Evolutionary conservation across 2,888 invertebrate species (phyloP).

Genomic region (Hirtodrosophila alboralis): DNA sequence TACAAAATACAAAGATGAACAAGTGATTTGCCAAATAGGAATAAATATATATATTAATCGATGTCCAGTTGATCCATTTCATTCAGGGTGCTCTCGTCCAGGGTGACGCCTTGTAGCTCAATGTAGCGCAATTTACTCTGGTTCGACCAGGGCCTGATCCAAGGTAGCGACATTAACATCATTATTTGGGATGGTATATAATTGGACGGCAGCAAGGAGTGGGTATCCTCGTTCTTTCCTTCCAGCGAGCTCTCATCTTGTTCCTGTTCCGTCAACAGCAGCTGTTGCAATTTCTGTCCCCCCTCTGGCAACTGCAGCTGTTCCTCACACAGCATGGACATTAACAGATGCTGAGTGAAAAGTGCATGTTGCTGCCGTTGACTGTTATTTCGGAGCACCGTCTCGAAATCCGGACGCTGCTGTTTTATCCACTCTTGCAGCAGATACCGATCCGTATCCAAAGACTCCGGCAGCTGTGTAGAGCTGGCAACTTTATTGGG

Average conservation of each 20-base stretch:
- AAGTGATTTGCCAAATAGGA: not conserved
- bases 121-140: conserved; percentile 31
- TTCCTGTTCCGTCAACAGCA: not conserved
- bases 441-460: conserved; percentile 38
- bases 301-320: conserved; percentile 29
- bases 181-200: conserved; percentile 43
- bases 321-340: conserved; percentile 60
- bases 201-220: conserved; percentile 18
- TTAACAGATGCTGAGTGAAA: conserved; percentile 57
- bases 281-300: not conserved
- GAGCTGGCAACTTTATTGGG: not conserved
- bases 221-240: conserved; percentile 1
- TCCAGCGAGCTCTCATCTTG: not conserved
- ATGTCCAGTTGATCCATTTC: conserved; percentile 33
- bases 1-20: conserved; percentile 16
- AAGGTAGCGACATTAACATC: conserved; percentile 55
- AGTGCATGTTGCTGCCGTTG: conserved; percentile 23
- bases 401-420: conserved; percentile 22
- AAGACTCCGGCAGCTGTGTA: not conserved
- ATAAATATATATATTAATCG: conserved; percentile 19
- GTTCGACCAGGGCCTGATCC: conserved; percentile 34
- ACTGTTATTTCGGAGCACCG: not conserved
- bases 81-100: conserved; percentile 35
- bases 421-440: conserved; percentile 40
- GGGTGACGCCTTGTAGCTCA: conserved; percentile 39